These are phyloP conservation scores for Colinus virginianus DNA, from an alignment of 2,113 vertebrate genomes.

Conservation along the genomic window DNA sequence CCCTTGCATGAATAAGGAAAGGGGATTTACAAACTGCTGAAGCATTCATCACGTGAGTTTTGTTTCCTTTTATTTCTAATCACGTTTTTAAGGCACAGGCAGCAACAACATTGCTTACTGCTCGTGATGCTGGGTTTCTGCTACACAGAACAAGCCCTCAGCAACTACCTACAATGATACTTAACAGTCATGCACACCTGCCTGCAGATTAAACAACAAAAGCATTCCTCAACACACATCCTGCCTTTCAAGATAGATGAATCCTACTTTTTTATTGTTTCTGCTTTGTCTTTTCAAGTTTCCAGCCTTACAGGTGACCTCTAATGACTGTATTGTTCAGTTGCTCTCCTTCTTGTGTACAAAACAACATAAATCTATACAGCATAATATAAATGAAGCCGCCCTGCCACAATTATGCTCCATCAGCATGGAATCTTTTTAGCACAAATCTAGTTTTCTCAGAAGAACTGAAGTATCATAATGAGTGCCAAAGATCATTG, in stretches of 20 bases:
- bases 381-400: neutral
- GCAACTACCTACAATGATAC: neutral
- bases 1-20: neutral
- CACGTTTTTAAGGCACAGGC: neutral
- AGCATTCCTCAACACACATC: neutral
- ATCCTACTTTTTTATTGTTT: neutral
- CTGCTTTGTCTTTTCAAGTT: neutral
- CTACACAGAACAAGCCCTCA: neutral
- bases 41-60: neutral
- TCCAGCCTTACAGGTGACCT: neutral
- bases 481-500: neutral
- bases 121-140: neutral
- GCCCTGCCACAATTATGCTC: rapidly evolving
- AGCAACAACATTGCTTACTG: neutral
- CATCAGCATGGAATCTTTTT: neutral
- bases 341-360: neutral
- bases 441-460: neutral
- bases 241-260: neutral
- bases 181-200: neutral
- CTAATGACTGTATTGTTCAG: neutral
- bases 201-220: neutral
- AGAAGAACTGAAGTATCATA: neutral
- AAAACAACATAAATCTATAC: neutral
- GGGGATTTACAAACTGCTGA: slow-evolving; percentile 12
- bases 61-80: slow-evolving; percentile 3